A percentile compares a stretch with the other conserved stretches of the same genome.
Conservation (phyloP, 2,888 invertebrate species). For the Villa cingulata region DNA sequence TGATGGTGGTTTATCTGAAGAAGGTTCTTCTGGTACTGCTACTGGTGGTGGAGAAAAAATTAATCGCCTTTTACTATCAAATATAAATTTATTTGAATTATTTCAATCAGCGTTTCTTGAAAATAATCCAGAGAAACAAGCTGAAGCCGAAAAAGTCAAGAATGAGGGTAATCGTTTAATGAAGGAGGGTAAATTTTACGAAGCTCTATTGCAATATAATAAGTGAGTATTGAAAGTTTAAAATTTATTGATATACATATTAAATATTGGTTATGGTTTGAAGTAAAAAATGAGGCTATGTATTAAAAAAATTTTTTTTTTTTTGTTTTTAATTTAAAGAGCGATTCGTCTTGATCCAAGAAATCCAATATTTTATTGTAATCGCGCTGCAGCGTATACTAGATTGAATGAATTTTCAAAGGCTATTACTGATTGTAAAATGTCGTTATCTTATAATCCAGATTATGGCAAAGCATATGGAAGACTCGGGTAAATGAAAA, state of each 20-base stretch:
- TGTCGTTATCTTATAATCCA: conserved; percentile 77
- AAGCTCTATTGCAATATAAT: conserved; percentile 73
- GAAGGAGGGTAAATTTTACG: conserved; percentile 65
- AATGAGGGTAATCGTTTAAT: conserved; percentile 80
- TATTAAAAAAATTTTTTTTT: conserved; percentile 4
- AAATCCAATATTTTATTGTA: conserved; percentile 93
- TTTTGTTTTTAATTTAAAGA: conserved; percentile 33
- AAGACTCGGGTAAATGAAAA: conserved; percentile 50
- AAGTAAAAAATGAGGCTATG: no score
- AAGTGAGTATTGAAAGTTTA: conserved; percentile 6
- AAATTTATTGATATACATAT: neutral
- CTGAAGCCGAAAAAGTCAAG: conserved; percentile 71
- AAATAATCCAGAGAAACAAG: conserved; percentile 42
- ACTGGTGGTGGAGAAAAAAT: conserved; percentile 2
- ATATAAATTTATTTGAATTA: conserved; percentile 37
- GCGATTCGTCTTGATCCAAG: conserved; percentile 76
- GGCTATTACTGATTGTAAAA: conserved; percentile 82
- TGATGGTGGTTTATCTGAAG: conserved; percentile 2
- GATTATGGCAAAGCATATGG: conserved; percentile 92
- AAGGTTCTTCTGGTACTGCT: neutral
- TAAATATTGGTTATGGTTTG: neutral
- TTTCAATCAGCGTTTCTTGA: conserved; percentile 34
- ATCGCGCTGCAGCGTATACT: conserved; percentile 90
- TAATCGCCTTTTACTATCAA: conserved; percentile 3
- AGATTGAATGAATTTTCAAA: conserved; percentile 70